Evolutionary conservation across 2,113 vertebrate species (phyloP).

Genomic region (Oceanodroma tethys): DNA sequence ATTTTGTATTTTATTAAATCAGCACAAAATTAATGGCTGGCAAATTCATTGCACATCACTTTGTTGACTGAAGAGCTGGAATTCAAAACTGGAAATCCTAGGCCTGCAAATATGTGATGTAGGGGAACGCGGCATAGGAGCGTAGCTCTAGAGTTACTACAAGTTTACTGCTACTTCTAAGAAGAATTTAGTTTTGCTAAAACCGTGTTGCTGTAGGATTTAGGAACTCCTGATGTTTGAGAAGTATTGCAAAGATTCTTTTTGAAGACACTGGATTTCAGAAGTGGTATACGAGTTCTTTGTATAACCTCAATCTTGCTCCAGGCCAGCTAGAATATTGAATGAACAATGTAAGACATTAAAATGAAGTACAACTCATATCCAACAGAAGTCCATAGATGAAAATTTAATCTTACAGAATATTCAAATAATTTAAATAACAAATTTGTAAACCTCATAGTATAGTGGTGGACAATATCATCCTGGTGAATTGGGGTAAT

Average conservation of each 20-base stretch:
- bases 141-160: not conserved
- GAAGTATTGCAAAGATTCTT: not conserved
- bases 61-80: not conserved
- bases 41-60: not conserved
- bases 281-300: rapidly evolving
- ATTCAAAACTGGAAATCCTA: not conserved
- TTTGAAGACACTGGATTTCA: not conserved
- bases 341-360: not conserved
- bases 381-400: not conserved
- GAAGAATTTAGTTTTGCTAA: not conserved
- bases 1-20: not conserved
- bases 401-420: not conserved
- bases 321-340: not conserved
- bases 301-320: not conserved
- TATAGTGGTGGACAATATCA: not conserved
- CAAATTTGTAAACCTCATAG: not conserved
- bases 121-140: not conserved
- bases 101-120: not conserved
- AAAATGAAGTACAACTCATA: not conserved
- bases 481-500: not conserved
- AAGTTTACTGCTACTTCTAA: not conserved
- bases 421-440: constrained; percentile 12
- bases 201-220: not conserved
- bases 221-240: not conserved
- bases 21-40: not conserved